These are phyloP conservation scores for Frankliniella fusca DNA, from an alignment of 2,888 invertebrate genomes.

Conservation along the genomic window DNA sequence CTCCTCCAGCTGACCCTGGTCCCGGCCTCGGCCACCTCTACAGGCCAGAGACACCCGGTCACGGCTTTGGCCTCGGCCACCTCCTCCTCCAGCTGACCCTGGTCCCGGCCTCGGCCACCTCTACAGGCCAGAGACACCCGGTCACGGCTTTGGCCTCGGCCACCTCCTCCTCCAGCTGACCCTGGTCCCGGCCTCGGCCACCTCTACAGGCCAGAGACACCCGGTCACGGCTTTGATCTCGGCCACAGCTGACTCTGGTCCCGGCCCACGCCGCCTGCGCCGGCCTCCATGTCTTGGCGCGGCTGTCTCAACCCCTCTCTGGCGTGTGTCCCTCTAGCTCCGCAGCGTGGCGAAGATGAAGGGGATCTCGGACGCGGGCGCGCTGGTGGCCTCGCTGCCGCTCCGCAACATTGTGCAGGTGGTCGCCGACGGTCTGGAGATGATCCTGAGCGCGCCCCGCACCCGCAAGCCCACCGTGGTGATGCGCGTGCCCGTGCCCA, in stretches of 20 bases:
- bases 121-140: neutral
- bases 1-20: neutral
- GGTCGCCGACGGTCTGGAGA: constrained; percentile 15
- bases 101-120: neutral
- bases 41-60: too few relatives aligned
- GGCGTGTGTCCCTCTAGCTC: neutral
- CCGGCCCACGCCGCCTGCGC: neutral
- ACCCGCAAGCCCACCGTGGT: constrained; percentile 1
- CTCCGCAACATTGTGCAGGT: constrained; percentile 10
- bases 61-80: neutral
- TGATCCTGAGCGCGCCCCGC: neutral
- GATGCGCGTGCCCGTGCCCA: neutral
- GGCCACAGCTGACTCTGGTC: neutral
- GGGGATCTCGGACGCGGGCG: constrained; percentile 14
- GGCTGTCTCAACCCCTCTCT: neutral
- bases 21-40: neutral
- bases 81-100: neutral
- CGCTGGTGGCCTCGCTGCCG: constrained; percentile 15
- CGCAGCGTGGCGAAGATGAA: neutral
- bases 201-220: neutral
- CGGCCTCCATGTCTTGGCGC: neutral
- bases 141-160: neutral
- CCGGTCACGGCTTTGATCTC: neutral
- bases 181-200: neutral
- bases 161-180: neutral